phyloP scores from a whole-genome alignment of 2,113 vertebrate species.

The Protomyctophum bolini region DNA sequence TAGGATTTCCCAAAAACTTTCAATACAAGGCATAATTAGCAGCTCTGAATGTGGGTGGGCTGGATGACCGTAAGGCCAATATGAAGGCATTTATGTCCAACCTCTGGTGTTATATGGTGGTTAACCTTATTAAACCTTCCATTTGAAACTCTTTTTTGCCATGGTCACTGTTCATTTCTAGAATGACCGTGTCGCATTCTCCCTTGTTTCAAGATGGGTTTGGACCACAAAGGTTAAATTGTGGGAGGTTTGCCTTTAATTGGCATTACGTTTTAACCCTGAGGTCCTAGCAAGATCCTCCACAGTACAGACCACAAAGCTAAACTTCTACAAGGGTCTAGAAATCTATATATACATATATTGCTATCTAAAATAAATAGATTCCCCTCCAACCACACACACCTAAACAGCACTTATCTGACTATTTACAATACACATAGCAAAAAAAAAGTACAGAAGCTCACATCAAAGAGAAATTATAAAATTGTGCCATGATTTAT shows the following conservation, averaged over 20 bases:
- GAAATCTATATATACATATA: slow-evolving; percentile 39
- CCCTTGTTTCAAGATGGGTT: background rate
- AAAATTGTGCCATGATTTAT: slow-evolving; percentile 38
- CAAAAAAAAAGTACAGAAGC: background rate
- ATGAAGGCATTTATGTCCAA: background rate
- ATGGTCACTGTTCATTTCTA: background rate
- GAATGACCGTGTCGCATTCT: background rate
- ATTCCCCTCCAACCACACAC: background rate
- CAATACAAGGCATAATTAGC: background rate
- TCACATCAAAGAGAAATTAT: slow-evolving; percentile 6
- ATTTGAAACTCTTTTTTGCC: background rate
- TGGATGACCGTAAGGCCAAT: background rate
- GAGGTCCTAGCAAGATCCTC: background rate
- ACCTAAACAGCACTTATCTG: background rate
- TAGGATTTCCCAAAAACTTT: background rate
- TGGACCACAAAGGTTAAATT: background rate
- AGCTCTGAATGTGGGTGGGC: background rate
- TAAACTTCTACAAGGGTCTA: slow-evolving; percentile 14
- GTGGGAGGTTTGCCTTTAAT: too few species aligned
- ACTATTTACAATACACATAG: slow-evolving; percentile 2
- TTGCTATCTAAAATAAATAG: slow-evolving; percentile 48
- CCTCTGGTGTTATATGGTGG: background rate
- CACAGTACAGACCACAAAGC: slow-evolving; percentile 17
- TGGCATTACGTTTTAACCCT: background rate
- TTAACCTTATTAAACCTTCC: background rate